Base-by-base conservation (phyloP, 2,113 vertebrate genomes). In the Platichthys flesus region DNA sequence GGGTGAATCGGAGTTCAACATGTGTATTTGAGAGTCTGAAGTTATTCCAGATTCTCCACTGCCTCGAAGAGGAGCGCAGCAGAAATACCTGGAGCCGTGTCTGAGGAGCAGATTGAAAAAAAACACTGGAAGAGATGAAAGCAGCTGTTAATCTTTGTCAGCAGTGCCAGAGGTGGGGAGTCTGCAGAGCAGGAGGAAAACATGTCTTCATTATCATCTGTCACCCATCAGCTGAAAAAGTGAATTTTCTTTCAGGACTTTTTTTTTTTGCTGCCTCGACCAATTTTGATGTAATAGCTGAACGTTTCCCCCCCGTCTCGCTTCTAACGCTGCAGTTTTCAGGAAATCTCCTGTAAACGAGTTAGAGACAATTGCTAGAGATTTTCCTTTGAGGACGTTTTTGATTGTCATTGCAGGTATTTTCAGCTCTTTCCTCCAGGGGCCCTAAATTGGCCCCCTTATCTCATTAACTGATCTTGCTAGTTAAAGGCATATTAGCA, bases 71-170 rank as follows among this genome's bases (percentile, higher is more conserved):
- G 71, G 72, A 82, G 83, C 45, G 20, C 10, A 68, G 84, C 75
- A 58, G 67, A 78, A 51, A 78, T 85, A 89, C 81, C 89, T 79
- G 82, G 15, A 88, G 89, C 86, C 28, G 68, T 58, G 70, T 87
- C 65, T 79, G 83, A 79, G 79, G 67, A 85, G 82, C 74, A 18
- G 62, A 74, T 76, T 40, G 75, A 84, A 90, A 85, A 85, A 88
- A 67, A 82, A 42, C 88, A 71, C 76, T 12, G 87, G 64, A 85
- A 78, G 81, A 92, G 91, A 93, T 94, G 91, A 93, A 94, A 94
- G 93, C 75, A 81, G 83, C 88, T 85, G 88, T 92, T 94, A 89
- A 93, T 95, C 94, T 93, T 76, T 87, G 92, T 93, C 91, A 93
- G 92, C 86, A 80, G 74, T 75, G 82, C 76, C 88, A 75, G 83